These are phyloP conservation scores for Euplexia lucipara DNA, from an alignment of 2,888 invertebrate genomes.

Conservation along the genomic window DNA sequence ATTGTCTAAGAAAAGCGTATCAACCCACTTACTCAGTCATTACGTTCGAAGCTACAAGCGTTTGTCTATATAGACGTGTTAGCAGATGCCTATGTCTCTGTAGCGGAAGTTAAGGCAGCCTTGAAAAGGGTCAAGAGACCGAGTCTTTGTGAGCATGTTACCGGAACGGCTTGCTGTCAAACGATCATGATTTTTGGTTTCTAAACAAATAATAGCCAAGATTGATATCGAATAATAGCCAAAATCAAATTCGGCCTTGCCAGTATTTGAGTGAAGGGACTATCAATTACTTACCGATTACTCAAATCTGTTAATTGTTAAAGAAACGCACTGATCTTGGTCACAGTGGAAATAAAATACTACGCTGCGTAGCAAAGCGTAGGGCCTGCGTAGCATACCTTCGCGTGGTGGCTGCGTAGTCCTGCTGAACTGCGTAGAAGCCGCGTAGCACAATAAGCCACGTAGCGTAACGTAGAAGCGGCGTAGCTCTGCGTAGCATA, in stretches of 20 bases:
- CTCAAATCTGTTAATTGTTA: neutral
- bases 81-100: conserved; percentile 31
- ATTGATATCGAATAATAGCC: too few species aligned
- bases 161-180: conserved; percentile 25
- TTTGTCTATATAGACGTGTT: conserved; percentile 43
- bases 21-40: conserved; percentile 17
- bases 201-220: conserved; percentile 20
- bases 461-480: neutral
- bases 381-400: neutral
- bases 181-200: conserved; percentile 7
- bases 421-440: neutral
- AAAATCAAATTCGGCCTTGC: neutral
- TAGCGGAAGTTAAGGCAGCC: conserved; percentile 57
- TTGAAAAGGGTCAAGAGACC: conserved; percentile 60
- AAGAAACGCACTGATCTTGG: neutral
- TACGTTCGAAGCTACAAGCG: conserved; percentile 24
- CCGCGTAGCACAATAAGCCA: neutral
- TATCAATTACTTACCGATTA: neutral
- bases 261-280: neutral
- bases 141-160: conserved; percentile 20
- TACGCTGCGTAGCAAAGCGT: neutral
- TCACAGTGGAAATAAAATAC: neutral
- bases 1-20: conserved; percentile 35
- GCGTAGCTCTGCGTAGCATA: neutral
- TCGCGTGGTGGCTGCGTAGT: neutral